A percentile compares a stretch with the other conserved stretches of the same genome.
phyloP scores from a whole-genome alignment of 2,888 invertebrate genomes.

The Philaethria dido region DNA sequence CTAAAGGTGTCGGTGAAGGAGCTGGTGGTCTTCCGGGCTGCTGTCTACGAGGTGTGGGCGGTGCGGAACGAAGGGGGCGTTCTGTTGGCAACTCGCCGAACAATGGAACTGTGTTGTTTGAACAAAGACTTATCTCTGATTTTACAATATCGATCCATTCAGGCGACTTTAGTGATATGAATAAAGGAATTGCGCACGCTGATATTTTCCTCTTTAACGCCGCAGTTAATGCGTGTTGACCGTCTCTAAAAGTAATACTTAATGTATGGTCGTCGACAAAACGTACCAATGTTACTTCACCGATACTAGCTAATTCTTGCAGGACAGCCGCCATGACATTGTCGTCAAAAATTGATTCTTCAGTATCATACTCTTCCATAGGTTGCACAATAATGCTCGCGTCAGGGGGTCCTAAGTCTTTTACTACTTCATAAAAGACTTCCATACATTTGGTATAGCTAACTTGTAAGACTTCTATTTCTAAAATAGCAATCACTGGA shows the following conservation, averaged over 20 bases:
- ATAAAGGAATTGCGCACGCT: conserved; percentile 86
- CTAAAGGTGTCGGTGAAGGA: conserved; percentile 80
- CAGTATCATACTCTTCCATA: conserved; percentile 64
- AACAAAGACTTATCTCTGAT: conserved; percentile 92
- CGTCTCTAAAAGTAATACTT: conserved; percentile 96
- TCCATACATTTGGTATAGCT: conserved; percentile 89
- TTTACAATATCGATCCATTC: conserved; percentile 93
- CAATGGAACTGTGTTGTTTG: conserved; percentile 92
- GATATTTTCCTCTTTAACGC: conserved; percentile 82
- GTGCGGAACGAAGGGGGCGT: conserved; percentile 72
- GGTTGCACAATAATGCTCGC: conserved; percentile 92
- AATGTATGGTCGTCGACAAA: conserved; percentile 92
- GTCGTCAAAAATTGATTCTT: conserved; percentile 89
- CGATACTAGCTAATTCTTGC: conserved; percentile 92
- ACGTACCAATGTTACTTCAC: conserved; percentile 95
- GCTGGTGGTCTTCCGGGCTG: conserved; percentile 86
- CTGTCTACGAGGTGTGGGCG: conserved; percentile 78
- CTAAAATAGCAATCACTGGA: conserved; percentile 96
- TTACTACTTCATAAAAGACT: conserved; percentile 93
- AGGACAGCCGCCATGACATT: conserved; percentile 91
- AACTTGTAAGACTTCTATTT: conserved; percentile 93
- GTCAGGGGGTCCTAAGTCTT: conserved; percentile 96
- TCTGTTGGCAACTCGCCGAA: conserved; percentile 76
- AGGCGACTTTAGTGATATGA: conserved; percentile 90
- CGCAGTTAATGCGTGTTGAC: conserved; percentile 93